Evolutionary conservation across 2,113 vertebrate species (phyloP), one percentile per base, ranked within the genome.

Genomic region (Illadopsis cleaveri): DNA sequence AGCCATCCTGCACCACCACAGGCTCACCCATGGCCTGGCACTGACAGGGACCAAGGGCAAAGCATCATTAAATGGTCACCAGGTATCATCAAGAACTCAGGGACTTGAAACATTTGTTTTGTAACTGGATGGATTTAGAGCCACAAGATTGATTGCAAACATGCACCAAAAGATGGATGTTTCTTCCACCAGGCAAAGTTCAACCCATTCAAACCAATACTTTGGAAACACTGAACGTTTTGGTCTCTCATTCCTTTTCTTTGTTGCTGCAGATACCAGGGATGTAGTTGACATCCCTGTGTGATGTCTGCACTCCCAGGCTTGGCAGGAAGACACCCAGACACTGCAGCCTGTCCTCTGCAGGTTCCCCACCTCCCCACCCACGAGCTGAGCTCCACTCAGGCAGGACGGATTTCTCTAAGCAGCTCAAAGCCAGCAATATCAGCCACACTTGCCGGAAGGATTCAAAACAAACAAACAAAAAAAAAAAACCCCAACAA

Each of bases 311-410:
- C 69, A 18, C 27, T n/a, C 2, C 44, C 3, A 15, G 56, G 79
- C 53, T 82, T 17, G n/a, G 70, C 70, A 51, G 40, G 2, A 33
- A 8, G 1, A 44, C 33, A 18, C 14, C 5, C 0, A 0, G 37
- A 13, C 42, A 17, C 60, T 5, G 68, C 64, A 60, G 51, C 4
- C 3, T 45, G 78, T 15, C 31, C 64, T 3, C 16, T 10, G 62
- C 9, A 69, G 50, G 82, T 48, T 65, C 64, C 38, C 35, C 6
- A 2, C 25, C 53, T 65, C 14, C 2, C 20, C 76, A 62, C n/a
- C 71, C 83, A 51, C 0, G 13, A 86, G 33, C 13, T 31, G 58
- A 66, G 79, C 79, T 86, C 79, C 71, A 40, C 57, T 54, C 42
- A 38, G 40, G 37, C 68, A 35, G 8, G 28, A n/a, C 80, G 58